Evolutionary conservation across 1,140 invertebrate species (phyloP).

Genomic region (Aphaenogaster ashmeadi): DNA sequence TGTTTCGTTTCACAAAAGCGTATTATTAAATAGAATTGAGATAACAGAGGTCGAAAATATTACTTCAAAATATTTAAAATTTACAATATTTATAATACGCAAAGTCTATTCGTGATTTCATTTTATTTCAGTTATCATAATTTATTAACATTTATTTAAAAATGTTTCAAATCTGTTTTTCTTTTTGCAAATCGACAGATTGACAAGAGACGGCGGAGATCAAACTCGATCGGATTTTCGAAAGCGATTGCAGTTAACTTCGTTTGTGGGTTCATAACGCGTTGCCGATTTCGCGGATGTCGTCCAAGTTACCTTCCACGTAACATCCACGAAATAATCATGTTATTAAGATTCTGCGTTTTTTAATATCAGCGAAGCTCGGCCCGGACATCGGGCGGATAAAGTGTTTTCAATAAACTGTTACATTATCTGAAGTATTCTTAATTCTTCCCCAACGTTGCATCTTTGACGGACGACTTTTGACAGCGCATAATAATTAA

Average conservation of each 20-base stretch:
- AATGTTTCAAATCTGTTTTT: background rate
- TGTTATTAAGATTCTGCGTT: conserved; percentile 86
- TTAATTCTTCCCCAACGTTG: conserved; percentile 18
- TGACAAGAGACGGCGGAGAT: background rate
- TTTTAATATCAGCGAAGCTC: conserved; percentile 86
- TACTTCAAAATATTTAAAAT: background rate
- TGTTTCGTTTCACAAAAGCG: background rate
- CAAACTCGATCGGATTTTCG: conserved; percentile 2
- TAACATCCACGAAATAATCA: conserved; percentile 85
- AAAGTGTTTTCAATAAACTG: conserved; percentile 87
- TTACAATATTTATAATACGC: conserved; percentile 22
- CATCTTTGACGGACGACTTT: background rate
- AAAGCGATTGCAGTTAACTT: conserved; percentile 23
- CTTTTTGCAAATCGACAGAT: background rate
- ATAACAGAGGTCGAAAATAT: background rate
- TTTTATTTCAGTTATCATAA: background rate
- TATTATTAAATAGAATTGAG: background rate
- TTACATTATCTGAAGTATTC: conserved; percentile 84
- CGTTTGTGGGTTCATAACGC: background rate
- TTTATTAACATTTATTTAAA: background rate
- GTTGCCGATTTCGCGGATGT: conserved; percentile 79
- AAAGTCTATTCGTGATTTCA: background rate
- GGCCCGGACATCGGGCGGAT: conserved; percentile 80
- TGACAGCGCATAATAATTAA: background rate
- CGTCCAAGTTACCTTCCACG: conserved; percentile 81